These are phyloP conservation scores for Zootermopsis nevadensis DNA, from an alignment of 2,888 invertebrate genomes.

Conservation along the genomic window DNA sequence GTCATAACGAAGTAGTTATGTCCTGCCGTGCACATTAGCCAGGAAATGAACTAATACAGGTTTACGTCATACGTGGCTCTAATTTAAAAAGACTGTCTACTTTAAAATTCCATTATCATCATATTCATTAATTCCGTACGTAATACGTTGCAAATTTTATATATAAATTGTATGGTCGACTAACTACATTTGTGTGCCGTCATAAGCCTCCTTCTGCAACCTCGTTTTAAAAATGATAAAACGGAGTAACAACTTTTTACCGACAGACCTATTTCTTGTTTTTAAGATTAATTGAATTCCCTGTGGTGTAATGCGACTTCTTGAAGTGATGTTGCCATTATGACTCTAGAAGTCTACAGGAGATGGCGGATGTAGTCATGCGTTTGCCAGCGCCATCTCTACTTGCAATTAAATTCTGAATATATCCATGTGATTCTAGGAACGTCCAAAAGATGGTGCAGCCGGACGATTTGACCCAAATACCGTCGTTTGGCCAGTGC, in stretches of 20 bases:
- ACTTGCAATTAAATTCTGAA: not conserved
- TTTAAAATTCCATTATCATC: conserved; percentile 41
- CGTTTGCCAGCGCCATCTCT: not conserved
- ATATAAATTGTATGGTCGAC: conserved; percentile 36
- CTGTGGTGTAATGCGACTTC: not conserved
- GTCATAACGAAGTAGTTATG: conserved; percentile 20
- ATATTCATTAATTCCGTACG: conserved; percentile 40
- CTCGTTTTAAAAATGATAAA: conserved; percentile 28
- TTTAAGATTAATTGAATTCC: conserved; percentile 4
- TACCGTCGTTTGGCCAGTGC: conserved; percentile 73
- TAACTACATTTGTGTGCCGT: conserved; percentile 33
- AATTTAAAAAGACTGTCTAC: conserved; percentile 43
- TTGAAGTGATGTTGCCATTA: not conserved
- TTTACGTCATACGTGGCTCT: conserved; percentile 26
- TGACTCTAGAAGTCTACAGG: not conserved
- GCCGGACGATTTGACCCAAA: not conserved
- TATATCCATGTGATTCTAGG: not conserved
- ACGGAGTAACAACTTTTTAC: conserved; percentile 22
- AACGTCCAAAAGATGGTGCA: not conserved
- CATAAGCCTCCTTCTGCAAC: conserved; percentile 30
- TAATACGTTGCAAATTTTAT: conserved; percentile 35
- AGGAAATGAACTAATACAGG: conserved; percentile 38
- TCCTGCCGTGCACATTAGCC: conserved; percentile 28
- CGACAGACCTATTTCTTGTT: not conserved
- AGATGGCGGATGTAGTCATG: not conserved